These are phyloP conservation scores for Eurosta solidaginis DNA, from an alignment of 1,140 invertebrate genomes.

Conservation along the genomic window DNA sequence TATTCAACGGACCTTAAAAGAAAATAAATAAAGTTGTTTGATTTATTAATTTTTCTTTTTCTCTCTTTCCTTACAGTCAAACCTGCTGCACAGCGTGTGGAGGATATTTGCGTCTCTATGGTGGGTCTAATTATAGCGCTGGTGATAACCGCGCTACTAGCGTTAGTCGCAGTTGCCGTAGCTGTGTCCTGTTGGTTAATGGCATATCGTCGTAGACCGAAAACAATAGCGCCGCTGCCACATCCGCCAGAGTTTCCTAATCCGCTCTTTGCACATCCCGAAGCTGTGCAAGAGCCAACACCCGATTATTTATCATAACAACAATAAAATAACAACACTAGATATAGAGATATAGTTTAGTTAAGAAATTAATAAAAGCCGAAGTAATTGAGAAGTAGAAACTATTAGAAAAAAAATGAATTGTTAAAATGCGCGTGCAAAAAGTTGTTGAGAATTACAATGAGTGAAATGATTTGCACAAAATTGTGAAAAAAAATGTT, in stretches of 20 bases:
- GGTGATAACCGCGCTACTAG: slow-evolving; percentile 87
- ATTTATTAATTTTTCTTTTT: background rate
- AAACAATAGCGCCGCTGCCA: slow-evolving; percentile 83
- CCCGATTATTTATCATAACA: slow-evolving; percentile 59
- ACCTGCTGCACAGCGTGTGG: slow-evolving; percentile 69
- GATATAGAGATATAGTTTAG: slow-evolving; percentile 9
- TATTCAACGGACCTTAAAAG: too few species aligned
- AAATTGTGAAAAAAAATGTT: background rate
- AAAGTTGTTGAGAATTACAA: slow-evolving; percentile 38
- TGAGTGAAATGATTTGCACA: background rate
- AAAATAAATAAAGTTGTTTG: background rate
- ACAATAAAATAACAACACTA: slow-evolving; percentile 9
- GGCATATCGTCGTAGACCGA: slow-evolving; percentile 85
- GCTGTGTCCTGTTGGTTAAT: slow-evolving; percentile 94
- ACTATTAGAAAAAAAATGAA: slow-evolving; percentile 33
- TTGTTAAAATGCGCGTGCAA: slow-evolving; percentile 56
- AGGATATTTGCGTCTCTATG: slow-evolving; percentile 92
- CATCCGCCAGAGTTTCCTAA: slow-evolving; percentile 95
- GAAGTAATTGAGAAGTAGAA: slow-evolving; percentile 37
- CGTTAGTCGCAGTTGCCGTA: slow-evolving; percentile 89
- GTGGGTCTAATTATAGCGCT: slow-evolving; percentile 90
- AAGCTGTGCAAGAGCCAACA: slow-evolving; percentile 63
- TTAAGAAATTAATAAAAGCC: slow-evolving; percentile 34
- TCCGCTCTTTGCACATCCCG: slow-evolving; percentile 85
- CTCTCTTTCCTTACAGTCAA: slow-evolving; percentile 56